Percentiles rank a stretch among this genome's conserved stretches.
Evolutionary conservation across 2,888 invertebrate species (phyloP).

Genomic region (Chymomyza fuscimana): DNA sequence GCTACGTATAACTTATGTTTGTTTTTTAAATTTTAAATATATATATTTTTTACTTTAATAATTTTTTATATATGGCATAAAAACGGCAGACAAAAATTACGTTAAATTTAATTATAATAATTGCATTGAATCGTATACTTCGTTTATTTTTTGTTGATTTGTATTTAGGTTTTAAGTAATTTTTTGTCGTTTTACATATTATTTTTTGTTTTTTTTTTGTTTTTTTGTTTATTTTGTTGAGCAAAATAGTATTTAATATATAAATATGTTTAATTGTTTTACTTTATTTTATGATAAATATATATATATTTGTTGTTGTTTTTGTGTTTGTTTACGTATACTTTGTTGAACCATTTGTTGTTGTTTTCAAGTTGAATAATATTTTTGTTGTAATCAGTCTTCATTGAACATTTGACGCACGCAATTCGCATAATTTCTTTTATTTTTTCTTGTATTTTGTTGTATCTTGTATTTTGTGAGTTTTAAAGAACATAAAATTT

Average conservation of each 20-base stretch:
- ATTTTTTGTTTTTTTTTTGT: conserved; percentile 35
- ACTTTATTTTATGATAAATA: conserved; percentile 48
- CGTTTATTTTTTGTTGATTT: conserved; percentile 53
- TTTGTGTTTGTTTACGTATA: conserved; percentile 76
- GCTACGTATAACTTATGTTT: conserved; percentile 65
- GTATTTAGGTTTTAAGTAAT: conserved; percentile 28
- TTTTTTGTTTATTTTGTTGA: conserved; percentile 62
- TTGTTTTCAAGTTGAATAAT: conserved; percentile 44
- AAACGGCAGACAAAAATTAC: conserved; percentile 63
- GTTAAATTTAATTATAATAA: conserved; percentile 72
- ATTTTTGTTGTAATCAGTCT: conserved; percentile 68
- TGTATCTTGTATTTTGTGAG: conserved; percentile 40
- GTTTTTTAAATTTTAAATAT: conserved; percentile 53
- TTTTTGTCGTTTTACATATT: conserved; percentile 47
- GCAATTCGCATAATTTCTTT: conserved; percentile 19
- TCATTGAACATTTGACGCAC: conserved; percentile 59
- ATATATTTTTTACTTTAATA: conserved; percentile 28
- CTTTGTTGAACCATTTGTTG: conserved; percentile 76
- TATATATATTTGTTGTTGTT: conserved; percentile 44
- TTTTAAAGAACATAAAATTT: conserved; percentile 48
- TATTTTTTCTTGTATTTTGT: conserved; percentile 38
- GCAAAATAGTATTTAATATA: conserved; percentile 66
- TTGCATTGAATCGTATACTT: conserved; percentile 78
- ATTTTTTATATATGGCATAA: conserved; percentile 34
- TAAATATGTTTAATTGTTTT: conserved; percentile 57